Base-by-base conservation (phyloP, 1,140 invertebrate genomes). In the Achroia grisella region DNA sequence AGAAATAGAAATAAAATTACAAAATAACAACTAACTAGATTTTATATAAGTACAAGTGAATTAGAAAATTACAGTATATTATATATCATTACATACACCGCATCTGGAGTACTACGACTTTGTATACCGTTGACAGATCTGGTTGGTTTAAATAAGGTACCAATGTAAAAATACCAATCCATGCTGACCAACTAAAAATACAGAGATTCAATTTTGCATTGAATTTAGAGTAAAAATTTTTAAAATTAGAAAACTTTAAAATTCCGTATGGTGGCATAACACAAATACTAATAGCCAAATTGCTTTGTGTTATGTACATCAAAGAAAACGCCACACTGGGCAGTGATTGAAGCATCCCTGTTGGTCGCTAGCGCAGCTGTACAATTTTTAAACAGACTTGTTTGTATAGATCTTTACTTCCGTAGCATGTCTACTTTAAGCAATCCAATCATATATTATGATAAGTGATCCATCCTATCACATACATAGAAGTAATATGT, bases 201-300 rank as follows among this genome's bases (percentile, higher is more conserved):
- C n/a, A n/a, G n/a, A n/a, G n/a, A n/a, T n/a, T n/a, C 2, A 23
- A 23, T 23, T 23, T 23, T 6, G 6, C 6, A 23, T 23, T 3
- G 2, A 3, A 23, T 23, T 23, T 23, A 3, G 2, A 6, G 2
- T 23, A 23, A 3, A 23, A 23, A 2, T 23, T 23, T 23, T 23
- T 23, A 23, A 35, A n/a, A n/a, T 35, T 14, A 32, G 27, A 31
- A 29, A 39, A 33, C 23, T 23, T 23, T 3, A 23, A 23, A 23
- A 2, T 6, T 23, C 17, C 17, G 17, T 6, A 23, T 23, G 17
- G 17, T 23, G 17, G 17, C 17, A 23, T 23, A 23, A 23, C 17
- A 67, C 62, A 55, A 66, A 65, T 50, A 65, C 48, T 48, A 71
- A 71, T 74, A 74, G 70, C 75, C 70, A 75, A 36, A 41, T 43